Evolutionary conservation across 2,888 invertebrate genomes (phyloP), one percentile per base, ranked within the genome.

Genomic region (Andrena camellia): DNA sequence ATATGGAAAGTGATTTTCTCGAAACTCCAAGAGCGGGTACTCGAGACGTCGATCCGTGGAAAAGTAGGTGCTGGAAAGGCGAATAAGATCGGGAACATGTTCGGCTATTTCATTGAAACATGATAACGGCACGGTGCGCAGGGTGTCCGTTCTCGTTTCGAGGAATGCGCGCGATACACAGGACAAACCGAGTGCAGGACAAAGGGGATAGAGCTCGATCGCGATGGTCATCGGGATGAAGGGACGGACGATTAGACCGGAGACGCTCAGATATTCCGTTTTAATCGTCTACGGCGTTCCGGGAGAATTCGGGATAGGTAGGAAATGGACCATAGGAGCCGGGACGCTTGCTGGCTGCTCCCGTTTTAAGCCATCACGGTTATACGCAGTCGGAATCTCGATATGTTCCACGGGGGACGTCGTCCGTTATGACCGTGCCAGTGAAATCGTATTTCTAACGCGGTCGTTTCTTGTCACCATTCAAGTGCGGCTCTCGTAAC

Each of bases 401-500:
- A 71, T 62, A 42, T 35, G 74, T 42, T 69, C 62, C 29, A 69
- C 42, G n/a, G 29, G 69, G 52, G 26, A 31, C 29, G 81, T 59
- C 81, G 78, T 79, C 69, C 63, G 85, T 86, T 85, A 86, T 75
- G 77, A 79, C 62, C 69, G 71, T 31, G 57, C 84, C 60, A 54
- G 63, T 57, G 71, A 74, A 69, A 80, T 79, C 82, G 79, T 83
- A 86, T 86, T 83, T 86, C 81, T 75, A 85, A 82, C 77, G 52
- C 26, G 85, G 71, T 83, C 85, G 85, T 85, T 86, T 68, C 85
- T 80, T 85, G 86, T 86, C 86, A 82, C 74, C 79, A 52, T 83
- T 82, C 81, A 82, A 85, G 82, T 77, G 79, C 85, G 79, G 78
- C 79, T 79, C 73, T 79, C 79, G 74, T 66, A 71, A 84, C 77